These are phyloP conservation scores for Neoniphon sammara DNA, from an alignment of 2,797 vertebrate species.

Conservation along the genomic window DNA sequence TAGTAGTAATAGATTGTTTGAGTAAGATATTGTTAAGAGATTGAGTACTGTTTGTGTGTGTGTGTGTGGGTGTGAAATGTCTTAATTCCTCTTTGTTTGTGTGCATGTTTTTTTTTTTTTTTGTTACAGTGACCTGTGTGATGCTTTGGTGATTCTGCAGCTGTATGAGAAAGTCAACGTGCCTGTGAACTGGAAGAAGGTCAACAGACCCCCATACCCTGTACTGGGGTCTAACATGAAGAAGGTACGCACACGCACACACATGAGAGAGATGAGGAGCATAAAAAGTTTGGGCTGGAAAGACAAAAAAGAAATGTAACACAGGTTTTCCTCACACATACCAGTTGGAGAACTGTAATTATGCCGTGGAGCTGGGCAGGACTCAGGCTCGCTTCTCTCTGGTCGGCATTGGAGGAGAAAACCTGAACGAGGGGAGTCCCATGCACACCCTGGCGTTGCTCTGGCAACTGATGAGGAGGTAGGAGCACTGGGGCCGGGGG, in stretches of 20 bases:
- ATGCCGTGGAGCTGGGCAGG: conserved; percentile 92
- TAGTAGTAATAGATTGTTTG: too few species aligned
- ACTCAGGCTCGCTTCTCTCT: conserved; percentile 92
- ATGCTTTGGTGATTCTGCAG: conserved; percentile 94
- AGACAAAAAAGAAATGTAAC: conserved; percentile 2
- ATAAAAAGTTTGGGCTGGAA: not conserved
- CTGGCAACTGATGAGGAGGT: conserved; percentile 99
- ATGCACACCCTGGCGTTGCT: conserved; percentile 92
- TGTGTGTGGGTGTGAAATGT: not conserved
- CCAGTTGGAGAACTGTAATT: conserved; percentile 98
- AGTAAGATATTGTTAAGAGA: too few species aligned
- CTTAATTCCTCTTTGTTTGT: not conserved
- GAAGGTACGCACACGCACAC: conserved; percentile 76
- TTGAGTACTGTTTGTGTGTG: too few species aligned
- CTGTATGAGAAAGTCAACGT: conserved; percentile 90
- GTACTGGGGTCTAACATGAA: conserved; percentile 92
- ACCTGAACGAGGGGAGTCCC: conserved; percentile 90
- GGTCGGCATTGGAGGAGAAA: conserved; percentile 94
- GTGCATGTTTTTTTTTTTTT: conserved; percentile 11
- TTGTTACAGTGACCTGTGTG: conserved; percentile 87
- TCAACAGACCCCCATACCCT: conserved; percentile 92
- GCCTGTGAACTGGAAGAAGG: conserved; percentile 88
- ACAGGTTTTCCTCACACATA: conserved; percentile 31
- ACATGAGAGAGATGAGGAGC: not conserved
- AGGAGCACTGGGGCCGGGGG: conserved; percentile 4